phyloP scores from a whole-genome alignment of 1,140 invertebrate species.

The Drosophila cardini region DNA sequence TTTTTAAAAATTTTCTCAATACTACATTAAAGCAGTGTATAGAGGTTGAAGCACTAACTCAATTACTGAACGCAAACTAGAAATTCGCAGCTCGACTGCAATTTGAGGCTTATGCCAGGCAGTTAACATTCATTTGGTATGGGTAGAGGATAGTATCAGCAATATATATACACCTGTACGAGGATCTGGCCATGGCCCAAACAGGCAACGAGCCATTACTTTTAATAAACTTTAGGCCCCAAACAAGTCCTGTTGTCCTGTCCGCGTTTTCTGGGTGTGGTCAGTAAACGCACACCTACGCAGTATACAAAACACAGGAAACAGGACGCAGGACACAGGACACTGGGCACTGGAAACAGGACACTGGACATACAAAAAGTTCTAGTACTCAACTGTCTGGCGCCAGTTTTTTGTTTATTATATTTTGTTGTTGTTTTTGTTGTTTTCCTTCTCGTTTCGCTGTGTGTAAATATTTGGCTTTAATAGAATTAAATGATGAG shows the following conservation, averaged over 20 bases:
- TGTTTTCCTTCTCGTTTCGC: conserved; percentile 40
- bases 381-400: conserved; percentile 32
- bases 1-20: background rate
- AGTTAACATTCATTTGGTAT: conserved; percentile 63
- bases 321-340: background rate
- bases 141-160: conserved; percentile 1
- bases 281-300: conserved; percentile 30
- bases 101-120: conserved; percentile 28
- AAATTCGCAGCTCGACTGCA: conserved; percentile 14
- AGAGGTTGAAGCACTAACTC: background rate
- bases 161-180: conserved; percentile 11
- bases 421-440: no score
- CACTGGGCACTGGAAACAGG: conserved; percentile 19
- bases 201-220: conserved; percentile 70
- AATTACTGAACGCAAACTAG: background rate
- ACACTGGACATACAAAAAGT: conserved; percentile 25
- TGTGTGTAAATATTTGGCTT: conserved; percentile 78
- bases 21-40: background rate
- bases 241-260: conserved; percentile 28
- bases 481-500: conserved; percentile 82
- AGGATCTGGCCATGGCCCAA: conserved; percentile 16
- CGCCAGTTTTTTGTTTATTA: conserved; percentile 15
- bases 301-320: background rate
- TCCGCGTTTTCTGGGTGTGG: conserved; percentile 36
- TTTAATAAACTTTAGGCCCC: conserved; percentile 62